Base-by-base conservation (phyloP, 2,888 invertebrate genomes). In the Drosophila emarginata region DNA sequence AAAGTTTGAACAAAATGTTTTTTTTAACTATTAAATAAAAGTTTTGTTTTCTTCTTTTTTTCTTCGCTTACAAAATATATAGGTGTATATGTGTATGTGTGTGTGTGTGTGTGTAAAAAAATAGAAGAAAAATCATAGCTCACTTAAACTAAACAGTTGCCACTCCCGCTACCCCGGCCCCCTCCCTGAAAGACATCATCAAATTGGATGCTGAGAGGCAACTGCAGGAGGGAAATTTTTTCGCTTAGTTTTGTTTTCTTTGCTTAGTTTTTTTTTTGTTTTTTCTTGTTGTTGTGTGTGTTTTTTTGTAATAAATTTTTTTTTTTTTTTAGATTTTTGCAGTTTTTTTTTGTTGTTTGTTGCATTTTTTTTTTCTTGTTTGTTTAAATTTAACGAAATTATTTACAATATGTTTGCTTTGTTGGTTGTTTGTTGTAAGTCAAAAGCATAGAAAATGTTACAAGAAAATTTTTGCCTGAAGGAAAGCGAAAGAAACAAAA, bases 151-250 rank as follows among this genome's bases (percentile, higher is more conserved):
- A 87, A 70, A 71, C 85, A 82, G 85, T 74, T 87, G 82, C 82
- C 84, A 67, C 64, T 62, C 70, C 70, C 32, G 32, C 32, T 32
- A 32, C 58, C 67, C 72, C 18, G 9, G 12, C 18, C 18, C 45
- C 45, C 18, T 45, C 21, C 45, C 53, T 54, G 14, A 54, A 28
- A n/a, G 26, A 54, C 15, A 32, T 32, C 26, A 45, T 14, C 18
- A 9, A 45, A 45, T 18, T 21, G 45, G 45, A 45, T 21, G 45
- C 21, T 45, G 45, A 45, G 61, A 74, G 87, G 82, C 82, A 82
- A 82, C 87, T 84, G 87, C 45, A 82, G 82, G 82, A 82, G 82
- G 82, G 82, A 82, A 82, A 87, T 87, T 82, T 87, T 86, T 84
- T 79, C 40, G 76, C 86, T 84, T 76, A 78, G 78, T 78, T 84